phyloP scores from a whole-genome alignment of 30 jellyfish, hydroid and myxozoan species.

The Calvadosia cruxmelitensis region DNA sequence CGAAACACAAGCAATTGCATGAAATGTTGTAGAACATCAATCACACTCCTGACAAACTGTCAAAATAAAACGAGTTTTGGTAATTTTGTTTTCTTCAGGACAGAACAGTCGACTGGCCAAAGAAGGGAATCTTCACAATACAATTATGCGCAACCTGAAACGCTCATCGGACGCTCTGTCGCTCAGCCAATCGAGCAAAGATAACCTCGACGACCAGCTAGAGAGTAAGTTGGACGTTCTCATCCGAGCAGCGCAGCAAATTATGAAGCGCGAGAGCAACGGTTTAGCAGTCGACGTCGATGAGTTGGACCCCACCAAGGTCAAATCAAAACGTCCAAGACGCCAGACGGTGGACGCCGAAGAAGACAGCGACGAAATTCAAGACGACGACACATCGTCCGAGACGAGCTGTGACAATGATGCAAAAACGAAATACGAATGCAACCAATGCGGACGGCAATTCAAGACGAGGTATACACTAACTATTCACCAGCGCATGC shows the following conservation, averaged over 20 bases:
- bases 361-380: background rate
- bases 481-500: slow-evolving; percentile 67
- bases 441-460: slow-evolving; percentile 65
- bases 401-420: slow-evolving; percentile 1
- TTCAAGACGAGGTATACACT: slow-evolving; percentile 65
- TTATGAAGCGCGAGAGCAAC: slow-evolving; percentile 19
- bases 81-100: too few relatives aligned
- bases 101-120: too few relatives aligned
- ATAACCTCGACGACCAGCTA: background rate
- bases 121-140: too few relatives aligned
- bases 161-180: too few relatives aligned
- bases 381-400: background rate
- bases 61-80: too few relatives aligned
- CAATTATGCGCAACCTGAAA: too few relatives aligned
- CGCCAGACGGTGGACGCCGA: background rate
- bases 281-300: background rate
- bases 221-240: slow-evolving; percentile 38
- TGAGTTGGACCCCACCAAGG: background rate
- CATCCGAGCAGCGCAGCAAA: slow-evolving; percentile 44
- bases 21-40: too few relatives aligned
- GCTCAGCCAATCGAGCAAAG: too few relatives aligned
- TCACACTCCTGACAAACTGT: too few relatives aligned
- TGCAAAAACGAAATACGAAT: slow-evolving; percentile 32
- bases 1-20: too few relatives aligned
- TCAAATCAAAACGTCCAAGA: too few relatives aligned